Evolutionary conservation across 2,888 invertebrate species (phyloP), one percentile per base, ranked within the genome.

Genomic region (Saturnia japonica): DNA sequence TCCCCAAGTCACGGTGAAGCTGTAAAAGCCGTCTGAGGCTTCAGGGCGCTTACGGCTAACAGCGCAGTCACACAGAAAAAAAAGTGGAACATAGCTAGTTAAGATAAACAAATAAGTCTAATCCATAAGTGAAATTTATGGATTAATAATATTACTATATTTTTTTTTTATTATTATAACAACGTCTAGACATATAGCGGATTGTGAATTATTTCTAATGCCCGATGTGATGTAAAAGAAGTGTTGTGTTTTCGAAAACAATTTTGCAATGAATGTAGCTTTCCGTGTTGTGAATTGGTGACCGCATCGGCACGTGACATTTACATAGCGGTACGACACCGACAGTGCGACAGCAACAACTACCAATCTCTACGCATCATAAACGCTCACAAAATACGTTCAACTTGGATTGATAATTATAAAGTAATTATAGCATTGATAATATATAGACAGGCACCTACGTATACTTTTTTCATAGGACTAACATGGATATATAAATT

Each of bases 241-340:
- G 72, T 80, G 83, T 90, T 89, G 72, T 80, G 83, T 90, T 89
- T 90, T 90, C 86, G 87, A 85, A 64, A 82, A 82, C 82, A 85
- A 84, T 91, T 91, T 91, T 85, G 88, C 87, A 90, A 90, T 87
- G 85, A 88, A 85, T 86, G 85, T 83, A 84, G 83, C 86, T 86
- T 85, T 86, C 85, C 86, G 88, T 88, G 25, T 60, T 60, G 25
- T 60, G 57, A 60, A 89, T 87, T 87, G 22, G 85, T 91, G 93
- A 91, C 93, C 89, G 88, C 88, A 86, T 87, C 80, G 91, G 93
- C 88, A 91, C 85, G 92, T 88, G 92, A 88, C 91, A 93, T 92
- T 94, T 91, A 85, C 88, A 88, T 87, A 88, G 86, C 81, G 78
- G 82, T 80, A 79, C 78, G 84, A 82, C 83, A 82, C n/a, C 40